Evolutionary conservation across 2,797 vertebrate species (phyloP).

Genomic region (Tachyglossus aculeatus): DNA sequence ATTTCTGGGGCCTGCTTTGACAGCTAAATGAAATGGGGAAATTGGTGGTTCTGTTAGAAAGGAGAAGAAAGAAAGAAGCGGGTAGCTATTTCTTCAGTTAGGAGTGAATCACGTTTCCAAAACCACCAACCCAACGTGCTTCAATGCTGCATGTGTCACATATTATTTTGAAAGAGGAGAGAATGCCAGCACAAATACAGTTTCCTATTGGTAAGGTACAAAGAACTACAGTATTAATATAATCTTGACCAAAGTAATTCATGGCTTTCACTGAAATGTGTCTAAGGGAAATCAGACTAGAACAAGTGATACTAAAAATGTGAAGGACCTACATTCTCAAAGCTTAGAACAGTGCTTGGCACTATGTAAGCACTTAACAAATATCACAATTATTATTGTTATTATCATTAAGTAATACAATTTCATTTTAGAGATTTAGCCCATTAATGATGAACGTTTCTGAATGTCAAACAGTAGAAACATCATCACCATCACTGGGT

Average conservation of each 20-base stretch:
- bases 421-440: too few relatives aligned
- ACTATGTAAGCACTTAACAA: neutral
- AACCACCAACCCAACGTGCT: neutral
- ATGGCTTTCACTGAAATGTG: neutral
- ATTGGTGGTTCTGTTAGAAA: neutral
- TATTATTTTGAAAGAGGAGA: neutral
- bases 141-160: neutral
- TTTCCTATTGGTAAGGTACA: neutral
- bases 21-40: neutral
- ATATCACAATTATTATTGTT: too few relatives aligned
- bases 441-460: too few relatives aligned
- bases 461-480: too few relatives aligned
- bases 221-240: neutral
- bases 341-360: too few relatives aligned
- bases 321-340: too few relatives aligned
- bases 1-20: neutral
- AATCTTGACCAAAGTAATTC: neutral
- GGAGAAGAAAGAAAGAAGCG: neutral
- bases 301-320: neutral
- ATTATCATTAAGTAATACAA: too few relatives aligned
- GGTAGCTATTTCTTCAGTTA: neutral
- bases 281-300: neutral
- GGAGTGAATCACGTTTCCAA: neutral
- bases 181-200: neutral
- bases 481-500: too few relatives aligned